A percentile compares a stretch with the other conserved stretches of the same genome.
Conservation (phyloP, 64 coral and sea anemone species). For the Orbicella faveolata region DNA sequence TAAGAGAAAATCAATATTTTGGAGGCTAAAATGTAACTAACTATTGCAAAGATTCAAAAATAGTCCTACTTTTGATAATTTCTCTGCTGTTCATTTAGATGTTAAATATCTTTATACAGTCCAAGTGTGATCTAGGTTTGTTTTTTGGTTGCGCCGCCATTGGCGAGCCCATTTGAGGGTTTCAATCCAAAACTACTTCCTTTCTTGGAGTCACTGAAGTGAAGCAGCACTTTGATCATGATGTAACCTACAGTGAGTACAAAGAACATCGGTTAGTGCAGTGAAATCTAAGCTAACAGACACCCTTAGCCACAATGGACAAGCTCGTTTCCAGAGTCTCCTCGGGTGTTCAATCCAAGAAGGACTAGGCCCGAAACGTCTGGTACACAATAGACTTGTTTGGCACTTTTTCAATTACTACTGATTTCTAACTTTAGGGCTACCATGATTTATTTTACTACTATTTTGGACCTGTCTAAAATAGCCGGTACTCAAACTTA, state of each 20-base stretch:
- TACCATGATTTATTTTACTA: no score
- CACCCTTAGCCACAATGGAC: neutral
- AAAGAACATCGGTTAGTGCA: no score
- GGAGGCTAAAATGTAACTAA: no score
- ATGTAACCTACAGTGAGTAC: constrained; percentile 65
- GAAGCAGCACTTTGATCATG: constrained; percentile 71
- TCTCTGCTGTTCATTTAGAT: no score
- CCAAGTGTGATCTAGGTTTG: neutral
- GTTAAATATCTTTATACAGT: neutral
- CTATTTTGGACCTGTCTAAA: no score
- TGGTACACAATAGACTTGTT: no score
- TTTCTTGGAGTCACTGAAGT: constrained; percentile 97
- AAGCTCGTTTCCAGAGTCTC: no score
- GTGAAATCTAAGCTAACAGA: neutral
- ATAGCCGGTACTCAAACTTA: no score
- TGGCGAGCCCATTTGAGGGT: neutral
- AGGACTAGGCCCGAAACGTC: neutral
- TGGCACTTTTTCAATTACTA: no score
- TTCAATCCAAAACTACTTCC: constrained; percentile 97
- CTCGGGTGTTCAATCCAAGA: neutral
- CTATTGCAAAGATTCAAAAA: neutral
- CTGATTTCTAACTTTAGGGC: no score
- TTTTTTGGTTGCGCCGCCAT: neutral
- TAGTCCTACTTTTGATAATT: neutral
- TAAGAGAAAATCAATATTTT: no score